These are phyloP conservation scores for Cylas formicarius DNA, from an alignment of 1,140 invertebrate genomes.

Conservation along the genomic window DNA sequence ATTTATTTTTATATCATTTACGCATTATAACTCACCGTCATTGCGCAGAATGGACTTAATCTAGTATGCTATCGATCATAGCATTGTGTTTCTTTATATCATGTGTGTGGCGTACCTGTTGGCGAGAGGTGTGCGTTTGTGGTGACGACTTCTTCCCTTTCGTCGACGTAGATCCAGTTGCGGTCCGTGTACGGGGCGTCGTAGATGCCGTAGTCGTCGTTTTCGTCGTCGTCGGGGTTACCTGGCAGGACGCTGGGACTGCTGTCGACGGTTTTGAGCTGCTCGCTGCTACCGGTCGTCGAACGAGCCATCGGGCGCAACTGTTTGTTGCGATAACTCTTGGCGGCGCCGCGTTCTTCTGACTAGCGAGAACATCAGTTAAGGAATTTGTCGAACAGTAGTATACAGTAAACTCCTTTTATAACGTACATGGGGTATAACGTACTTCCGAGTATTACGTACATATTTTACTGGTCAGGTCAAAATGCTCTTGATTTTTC, in stretches of 20 bases:
- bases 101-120: constrained; percentile 9
- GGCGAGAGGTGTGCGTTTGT: not conserved
- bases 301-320: constrained; percentile 59
- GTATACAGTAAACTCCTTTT: too few species aligned
- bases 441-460: too few species aligned
- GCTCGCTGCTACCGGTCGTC: constrained; percentile 65
- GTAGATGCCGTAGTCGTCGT: constrained; percentile 59
- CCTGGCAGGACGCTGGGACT: constrained; percentile 58
- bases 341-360: constrained; percentile 63
- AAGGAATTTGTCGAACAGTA: too few species aligned
- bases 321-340: constrained; percentile 54
- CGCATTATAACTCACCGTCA: too few species aligned
- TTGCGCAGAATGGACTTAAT: too few species aligned
- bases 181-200: constrained; percentile 61
- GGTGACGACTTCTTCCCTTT: constrained; percentile 47
- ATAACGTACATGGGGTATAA: too few species aligned
- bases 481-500: too few species aligned
- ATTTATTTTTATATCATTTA: too few species aligned
- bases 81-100: too few species aligned
- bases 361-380: constrained; percentile 51
- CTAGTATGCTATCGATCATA: too few species aligned
- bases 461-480: too few species aligned
- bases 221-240: constrained; percentile 57
- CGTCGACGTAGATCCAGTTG: constrained; percentile 70
- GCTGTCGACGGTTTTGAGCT: constrained; percentile 57